A percentile compares a stretch with the other conserved stretches of the same genome.
Conservation (phyloP, 2,797 vertebrate genomes). For the Rhinophrynus dorsalis region DNA sequence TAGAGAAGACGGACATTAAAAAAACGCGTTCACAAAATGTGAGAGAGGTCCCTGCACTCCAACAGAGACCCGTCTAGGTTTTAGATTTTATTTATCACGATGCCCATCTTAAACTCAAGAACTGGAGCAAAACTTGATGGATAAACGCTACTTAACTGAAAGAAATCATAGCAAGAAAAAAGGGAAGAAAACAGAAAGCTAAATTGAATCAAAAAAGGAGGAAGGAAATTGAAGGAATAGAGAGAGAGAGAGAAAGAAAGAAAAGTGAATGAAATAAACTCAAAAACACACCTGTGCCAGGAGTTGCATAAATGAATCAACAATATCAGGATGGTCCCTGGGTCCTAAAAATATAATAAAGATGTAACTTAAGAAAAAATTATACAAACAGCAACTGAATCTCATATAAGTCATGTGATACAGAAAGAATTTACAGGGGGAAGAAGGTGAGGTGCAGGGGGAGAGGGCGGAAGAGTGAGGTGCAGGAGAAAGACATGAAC, state of each 20-base stretch:
- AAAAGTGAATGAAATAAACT: constrained; percentile 99
- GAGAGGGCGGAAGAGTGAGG: constrained; percentile 75
- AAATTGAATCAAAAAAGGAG: constrained; percentile 74
- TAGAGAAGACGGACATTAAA: no score
- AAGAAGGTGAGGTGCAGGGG: constrained; percentile 64
- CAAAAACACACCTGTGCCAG: constrained; percentile 99
- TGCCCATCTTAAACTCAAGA: constrained; percentile 27
- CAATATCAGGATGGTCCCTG: constrained; percentile 99
- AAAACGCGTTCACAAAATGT: no score
- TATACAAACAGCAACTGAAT: constrained; percentile 99
- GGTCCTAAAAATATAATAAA: constrained; percentile 99
- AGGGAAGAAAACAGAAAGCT: constrained; percentile 83
- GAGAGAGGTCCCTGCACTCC: no score
- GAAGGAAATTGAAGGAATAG: constrained; percentile 54
- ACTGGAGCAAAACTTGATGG: constrained; percentile 63
- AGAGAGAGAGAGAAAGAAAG: constrained; percentile 95
- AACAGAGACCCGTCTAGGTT: background rate
- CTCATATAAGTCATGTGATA: constrained; percentile 99
- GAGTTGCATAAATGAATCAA: constrained; percentile 99
- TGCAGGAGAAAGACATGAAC: constrained; percentile 80
- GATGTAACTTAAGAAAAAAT: constrained; percentile 99
- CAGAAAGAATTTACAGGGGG: constrained; percentile 94
- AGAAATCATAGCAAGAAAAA: constrained; percentile 67
- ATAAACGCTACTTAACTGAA: constrained; percentile 84
- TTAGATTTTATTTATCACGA: background rate